Evolutionary conservation across 2,113 vertebrate genomes (phyloP).

Genomic region (Herpailurus yagouaroundi): DNA sequence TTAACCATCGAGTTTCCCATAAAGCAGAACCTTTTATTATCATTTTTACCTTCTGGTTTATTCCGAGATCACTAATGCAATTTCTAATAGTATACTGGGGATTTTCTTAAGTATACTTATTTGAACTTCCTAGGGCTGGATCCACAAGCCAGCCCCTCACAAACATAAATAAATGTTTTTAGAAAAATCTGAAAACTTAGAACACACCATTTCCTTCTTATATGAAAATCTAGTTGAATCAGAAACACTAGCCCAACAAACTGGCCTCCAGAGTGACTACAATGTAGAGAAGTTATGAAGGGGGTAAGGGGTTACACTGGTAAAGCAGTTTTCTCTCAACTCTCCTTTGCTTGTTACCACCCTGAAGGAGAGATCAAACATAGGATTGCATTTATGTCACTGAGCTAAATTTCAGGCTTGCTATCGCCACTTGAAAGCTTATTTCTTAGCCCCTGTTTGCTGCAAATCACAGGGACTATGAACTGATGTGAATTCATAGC

Average conservation of each 20-base stretch:
- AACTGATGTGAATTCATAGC: neutral
- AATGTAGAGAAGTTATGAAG: neutral
- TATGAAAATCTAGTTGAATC: neutral
- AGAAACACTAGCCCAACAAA: neutral
- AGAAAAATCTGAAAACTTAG: neutral
- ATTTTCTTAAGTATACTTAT: conserved; percentile 49
- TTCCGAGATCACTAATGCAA: conserved; percentile 19
- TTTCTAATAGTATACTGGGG: neutral
- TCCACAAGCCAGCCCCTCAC: neutral
- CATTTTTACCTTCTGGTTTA: conserved; percentile 49
- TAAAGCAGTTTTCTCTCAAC: neutral
- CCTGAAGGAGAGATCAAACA: neutral
- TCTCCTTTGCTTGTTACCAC: neutral
- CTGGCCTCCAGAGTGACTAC: neutral
- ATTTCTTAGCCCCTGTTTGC: neutral
- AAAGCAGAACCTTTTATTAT: conserved; percentile 28
- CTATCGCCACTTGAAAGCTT: neutral
- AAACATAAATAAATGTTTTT: neutral
- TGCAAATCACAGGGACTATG: neutral
- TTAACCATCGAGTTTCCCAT: conserved; percentile 64
- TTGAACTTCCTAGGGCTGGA: conserved; percentile 43
- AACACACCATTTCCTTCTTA: neutral
- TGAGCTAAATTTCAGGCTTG: neutral
- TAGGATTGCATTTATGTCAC: neutral
- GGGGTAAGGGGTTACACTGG: neutral